Base-by-base conservation (phyloP, 2,888 invertebrate species). In the Cheilosia pagana region DNA sequence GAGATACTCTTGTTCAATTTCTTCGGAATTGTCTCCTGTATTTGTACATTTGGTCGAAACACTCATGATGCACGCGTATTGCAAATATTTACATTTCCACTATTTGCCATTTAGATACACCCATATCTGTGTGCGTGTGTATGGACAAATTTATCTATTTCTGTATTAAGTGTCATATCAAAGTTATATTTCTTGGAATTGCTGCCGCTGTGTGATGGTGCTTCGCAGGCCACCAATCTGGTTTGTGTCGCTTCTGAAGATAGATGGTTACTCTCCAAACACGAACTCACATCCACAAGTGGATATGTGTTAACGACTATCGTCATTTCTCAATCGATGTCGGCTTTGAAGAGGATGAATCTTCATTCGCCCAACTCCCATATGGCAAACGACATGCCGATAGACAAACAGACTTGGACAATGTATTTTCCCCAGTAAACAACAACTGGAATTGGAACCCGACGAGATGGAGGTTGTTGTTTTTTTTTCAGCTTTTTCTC, bases 61-160 rank as follows among this genome's bases (percentile, higher is more conserved):
- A 23, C 23, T 25, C 23, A 67, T n/a, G 71, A 60, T 76, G 81
- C 45, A 63, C 53, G n/a, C 57, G 45, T 53, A 35, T 65, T 41
- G 59, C 74, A 79, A 79, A 83, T 83, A 83, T 83, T 83, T 63
- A 83, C 79, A 74, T 65, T 74, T 48, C 59, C 48, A 57, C 48
- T 70, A 39, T 78, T 63, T 48, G 57, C 67, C 35, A 39, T 25
- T 70, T 4, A 48, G 63, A 52, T 68, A 35, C 45, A 23, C 52
- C 23, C 23, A 63, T 57, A 14, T 48, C 35, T 57, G 14, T 25
- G 25, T 21, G n/a, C 3, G 55, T 12, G 7, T 41, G 5, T 55
- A 23, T 62, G 48, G 21, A 59, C 5, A 41, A 67, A 50, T 75
- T 16, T 67, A 67, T 57, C 78, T 65, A 52, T 59, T 72, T 77